Evolutionary conservation across 2,888 invertebrate species (phyloP), one percentile per base, ranked within the genome.

Genomic region (Mellilla xanthometata): DNA sequence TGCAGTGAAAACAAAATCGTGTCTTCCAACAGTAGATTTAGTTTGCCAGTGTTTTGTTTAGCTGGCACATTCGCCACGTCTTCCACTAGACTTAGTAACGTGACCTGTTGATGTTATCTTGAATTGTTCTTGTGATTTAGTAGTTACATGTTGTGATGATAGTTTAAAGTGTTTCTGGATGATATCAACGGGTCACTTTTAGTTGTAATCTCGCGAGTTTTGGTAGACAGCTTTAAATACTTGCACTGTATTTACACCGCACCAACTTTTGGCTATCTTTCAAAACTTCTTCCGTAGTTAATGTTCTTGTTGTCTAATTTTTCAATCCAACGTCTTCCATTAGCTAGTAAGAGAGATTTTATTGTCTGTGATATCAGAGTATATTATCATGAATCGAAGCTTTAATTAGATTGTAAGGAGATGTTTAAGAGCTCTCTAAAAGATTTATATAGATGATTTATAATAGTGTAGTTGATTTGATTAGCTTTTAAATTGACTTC

Each of bases 141-240:
- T 56, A 48, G 19, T 60, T 54, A 58, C 59, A 70, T 72, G 46
- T 58, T 63, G 63, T 67, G 62, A 56, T 61, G 54, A 65, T 59
- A 63, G 64, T 56, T 60, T 58, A 35, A 24, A 39, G 26, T 52
- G 49, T 58, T 51, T 55, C 50, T 58, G 61, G 62, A 66, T 65
- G 66, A 56, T 67, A 58, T 66, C 63, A 51, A 56, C 58, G 58
- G 58, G 60, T 68, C 63, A 68, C 70, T 66, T 80, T 83, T 81
- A 81, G 72, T 72, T 60, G 78, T 75, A 76, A 81, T 75, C 68
- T 73, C 76, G 68, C 79, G 75, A 81, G 82, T 87, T 89, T 88
- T 89, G 89, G 89, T 89, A 89, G 81, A 84, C 86, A 89, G 89
- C 89, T 89, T 89, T 89, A 89, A 86, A 53, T 42, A 68, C 72